Conservation (phyloP, 1,140 invertebrate species). For the Watersipora subatra region DNA sequence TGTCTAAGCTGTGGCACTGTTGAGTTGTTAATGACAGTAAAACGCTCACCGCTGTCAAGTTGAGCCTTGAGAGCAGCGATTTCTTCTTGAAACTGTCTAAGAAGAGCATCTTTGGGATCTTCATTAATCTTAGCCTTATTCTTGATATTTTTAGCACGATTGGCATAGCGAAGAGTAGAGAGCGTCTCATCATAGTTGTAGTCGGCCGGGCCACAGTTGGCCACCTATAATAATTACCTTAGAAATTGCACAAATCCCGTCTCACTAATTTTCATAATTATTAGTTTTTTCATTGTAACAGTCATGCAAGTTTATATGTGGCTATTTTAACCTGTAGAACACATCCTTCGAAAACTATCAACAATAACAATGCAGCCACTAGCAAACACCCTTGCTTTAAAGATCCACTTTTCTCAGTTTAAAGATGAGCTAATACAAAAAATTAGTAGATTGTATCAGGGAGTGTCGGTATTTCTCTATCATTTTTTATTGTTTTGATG, state of each 20-base stretch:
- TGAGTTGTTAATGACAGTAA: too few relatives aligned
- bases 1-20: too few relatives aligned
- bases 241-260: conserved; percentile 3
- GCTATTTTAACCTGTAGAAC: too few relatives aligned
- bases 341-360: too few relatives aligned
- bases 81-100: conserved; percentile 89
- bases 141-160: conserved; percentile 91
- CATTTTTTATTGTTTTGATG: too few relatives aligned
- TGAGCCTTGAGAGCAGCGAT: conserved; percentile 80
- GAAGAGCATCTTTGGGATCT: conserved; percentile 89
- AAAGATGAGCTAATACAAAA: too few relatives aligned
- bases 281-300: too few relatives aligned
- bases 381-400: too few relatives aligned
- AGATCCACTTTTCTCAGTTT: too few relatives aligned
- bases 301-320: not conserved
- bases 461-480: too few relatives aligned
- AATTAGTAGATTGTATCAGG: too few relatives aligned
- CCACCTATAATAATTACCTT: conserved; percentile 49
- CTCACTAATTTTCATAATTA: conserved; percentile 1
- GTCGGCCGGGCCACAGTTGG: conserved; percentile 87
- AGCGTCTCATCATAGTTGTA: conserved; percentile 96
- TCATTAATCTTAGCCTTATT: conserved; percentile 92
- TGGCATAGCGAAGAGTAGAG: conserved; percentile 89
- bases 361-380: too few relatives aligned
- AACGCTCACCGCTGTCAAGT: conserved; percentile 53